Percentiles rank a stretch among this genome's conserved stretches.
Evolutionary conservation across 2,888 invertebrate species (phyloP).

Genomic region (Nasonia oneida): DNA sequence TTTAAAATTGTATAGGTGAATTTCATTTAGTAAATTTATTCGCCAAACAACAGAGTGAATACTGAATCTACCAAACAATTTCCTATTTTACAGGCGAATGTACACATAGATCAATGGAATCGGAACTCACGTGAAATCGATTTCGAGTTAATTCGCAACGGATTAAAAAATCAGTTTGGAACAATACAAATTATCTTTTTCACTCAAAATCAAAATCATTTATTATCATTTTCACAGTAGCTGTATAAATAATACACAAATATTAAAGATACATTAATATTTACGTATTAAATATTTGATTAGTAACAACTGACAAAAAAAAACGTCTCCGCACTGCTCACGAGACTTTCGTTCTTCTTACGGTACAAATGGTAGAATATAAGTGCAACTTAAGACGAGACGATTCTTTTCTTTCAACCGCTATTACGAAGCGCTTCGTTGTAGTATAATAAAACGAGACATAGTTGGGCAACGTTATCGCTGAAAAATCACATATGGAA

Average conservation of each 20-base stretch:
- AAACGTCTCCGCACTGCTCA: conserved; percentile 21
- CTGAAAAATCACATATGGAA: conserved; percentile 21
- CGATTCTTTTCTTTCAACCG: not conserved
- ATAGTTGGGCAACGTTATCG: not conserved
- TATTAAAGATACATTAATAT: conserved; percentile 63
- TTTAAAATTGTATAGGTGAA: not conserved
- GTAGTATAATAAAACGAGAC: conserved; percentile 36
- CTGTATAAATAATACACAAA: conserved; percentile 61
- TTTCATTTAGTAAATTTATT: not conserved
- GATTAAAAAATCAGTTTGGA: not conserved
- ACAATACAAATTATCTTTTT: conserved; percentile 37
- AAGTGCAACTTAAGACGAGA: conserved; percentile 28
- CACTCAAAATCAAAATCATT: conserved; percentile 43
- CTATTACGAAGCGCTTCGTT: conserved; percentile 4
- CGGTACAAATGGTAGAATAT: conserved; percentile 21
- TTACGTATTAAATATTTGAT: conserved; percentile 60
- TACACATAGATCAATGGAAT: too few species aligned
- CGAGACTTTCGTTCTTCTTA: not conserved
- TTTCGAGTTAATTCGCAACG: not conserved
- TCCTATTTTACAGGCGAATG: not conserved
- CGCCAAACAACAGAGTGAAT: not conserved
- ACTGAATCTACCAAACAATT: not conserved
- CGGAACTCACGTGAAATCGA: not conserved
- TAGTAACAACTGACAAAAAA: conserved; percentile 49
- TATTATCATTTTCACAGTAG: conserved; percentile 45